Base-by-base conservation (phyloP, 2,797 vertebrate species). In the Echeneis naucrates region DNA sequence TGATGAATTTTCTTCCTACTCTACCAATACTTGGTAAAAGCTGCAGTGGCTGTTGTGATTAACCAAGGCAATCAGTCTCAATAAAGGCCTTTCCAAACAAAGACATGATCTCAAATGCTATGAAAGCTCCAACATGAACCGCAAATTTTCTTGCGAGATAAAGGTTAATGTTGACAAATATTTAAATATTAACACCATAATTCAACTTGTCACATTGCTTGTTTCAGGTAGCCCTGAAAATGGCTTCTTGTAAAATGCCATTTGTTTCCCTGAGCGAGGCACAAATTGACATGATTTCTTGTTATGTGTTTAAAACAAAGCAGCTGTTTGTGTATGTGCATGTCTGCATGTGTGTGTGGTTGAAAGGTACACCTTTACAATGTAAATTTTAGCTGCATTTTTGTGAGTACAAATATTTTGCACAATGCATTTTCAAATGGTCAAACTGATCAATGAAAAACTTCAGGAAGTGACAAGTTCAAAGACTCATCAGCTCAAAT, bases 151-250 rank as follows among this genome's bases (percentile, higher is more conserved):
- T 92, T 91, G 80, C 45, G 26, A 82, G 87, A 93, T 92, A 94
- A 94, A 94, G 93, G 93, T 94, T 94, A 94, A 94, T 92, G 93
- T 93, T 92, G 92, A 94, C 92, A 94, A 95, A 94, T 92, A 94
- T 93, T 93, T 91, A 87, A 89, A 93, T 92, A 94, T 92, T 93
- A 94, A 90, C 81, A 66, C 86, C 87, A 87, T 92, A 92, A 95
- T 93, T 95, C 82, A 92, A 91, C 89, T 89, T 90, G 91, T 92
- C 92, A 93, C 90, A 86, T 78, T 76, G 82, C 91, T 89, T 92
- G 91, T 92, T 94, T 92, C 83, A 89, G 87, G 89, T 88, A 74
- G 78, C 87, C 85, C 82, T 37, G 77, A 80, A 93, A 92, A 93
- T 75, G 76, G 65, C 86, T 89, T 63, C 78, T 75, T 63, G 85